Evolutionary conservation across 1,140 invertebrate genomes (phyloP), one percentile per base, ranked within the genome.

Genomic region (Drosophila biarmipes): DNA sequence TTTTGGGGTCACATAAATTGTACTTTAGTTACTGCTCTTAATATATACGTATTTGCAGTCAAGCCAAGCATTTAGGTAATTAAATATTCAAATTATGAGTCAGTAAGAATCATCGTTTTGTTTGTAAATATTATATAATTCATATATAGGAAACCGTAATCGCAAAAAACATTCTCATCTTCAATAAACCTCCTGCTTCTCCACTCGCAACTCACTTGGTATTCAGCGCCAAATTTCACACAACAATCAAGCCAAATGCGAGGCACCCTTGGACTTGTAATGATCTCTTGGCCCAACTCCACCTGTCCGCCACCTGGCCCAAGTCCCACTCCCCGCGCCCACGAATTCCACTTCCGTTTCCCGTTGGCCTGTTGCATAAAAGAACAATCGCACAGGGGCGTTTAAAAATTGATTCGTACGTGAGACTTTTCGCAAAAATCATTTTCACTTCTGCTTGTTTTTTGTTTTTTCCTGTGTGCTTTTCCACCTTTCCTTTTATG

Each of bases 351-450:
- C 64, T 82, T 86, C 84, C 77, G 80, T 72, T 78, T 77, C 48
- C 76, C 43, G 61, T 40, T 61, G 78, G 68, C 78, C 73, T 86
- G 81, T 86, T 86, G 81, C 81, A 87, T 81, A 72, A 78, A 87
- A 87, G 81, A 86, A 86, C 78, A 81, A 87, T 87, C 66, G 53
- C 52, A 27, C 12, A 66, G 67, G 73, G 64, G 69, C 69, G 79
- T 72, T 84, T 37, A 51, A 62, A 78, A 81, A 84, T 78, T 81
- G 82, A 72, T 82, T 71, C 57, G 82, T 87, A 86, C 81, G 81
- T 86, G 81, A 86, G 80, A 81, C 34, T 81, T 86, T 86, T 87
- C 71, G 49, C 69, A 48, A 49, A 86, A 71, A 52, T 73, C 27
- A 73, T 82, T 84, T 72, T 69, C 62, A 34, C 37, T 43, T 38